Conservation (phyloP, 1,140 invertebrate genomes). For the Harpegnathos saltator region DNA sequence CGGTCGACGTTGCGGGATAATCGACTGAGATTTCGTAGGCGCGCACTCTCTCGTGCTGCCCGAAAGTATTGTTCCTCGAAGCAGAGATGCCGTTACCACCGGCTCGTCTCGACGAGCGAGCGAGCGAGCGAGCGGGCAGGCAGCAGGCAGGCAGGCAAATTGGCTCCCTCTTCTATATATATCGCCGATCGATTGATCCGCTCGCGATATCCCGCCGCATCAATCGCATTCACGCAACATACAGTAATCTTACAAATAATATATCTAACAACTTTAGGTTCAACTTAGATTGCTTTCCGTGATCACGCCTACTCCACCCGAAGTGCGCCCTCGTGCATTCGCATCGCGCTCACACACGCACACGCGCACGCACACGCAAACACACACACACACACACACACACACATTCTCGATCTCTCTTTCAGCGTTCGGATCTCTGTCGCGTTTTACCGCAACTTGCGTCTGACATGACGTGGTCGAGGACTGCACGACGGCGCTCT, state of each 20-base stretch:
- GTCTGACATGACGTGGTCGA: constrained; percentile 15
- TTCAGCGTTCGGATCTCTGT: neutral
- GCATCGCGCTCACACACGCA: constrained; percentile 12
- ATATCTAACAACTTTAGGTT: constrained; percentile 85
- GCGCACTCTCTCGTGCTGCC: constrained; percentile 34
- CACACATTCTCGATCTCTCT: neutral
- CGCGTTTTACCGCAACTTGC: neutral
- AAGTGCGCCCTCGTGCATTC: constrained; percentile 62
- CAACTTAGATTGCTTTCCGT: constrained; percentile 84
- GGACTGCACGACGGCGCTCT: constrained; percentile 68
- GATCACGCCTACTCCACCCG: constrained; percentile 79
- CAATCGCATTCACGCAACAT: constrained; percentile 78
- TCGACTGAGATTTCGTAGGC: constrained; percentile 44
- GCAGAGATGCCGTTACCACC: neutral
- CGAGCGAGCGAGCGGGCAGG: neutral
- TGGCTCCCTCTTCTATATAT: neutral
- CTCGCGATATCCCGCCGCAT: constrained; percentile 68
- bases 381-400: neutral
- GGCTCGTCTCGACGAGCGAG: neutral
- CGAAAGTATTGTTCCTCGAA: neutral
- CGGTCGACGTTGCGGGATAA: constrained; percentile 77
- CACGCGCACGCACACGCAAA: neutral
- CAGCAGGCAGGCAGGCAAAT: too few species aligned
- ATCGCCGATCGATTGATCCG: constrained; percentile 8
- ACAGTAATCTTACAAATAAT: constrained; percentile 85